Base-by-base conservation (phyloP, 2,113 vertebrate species). In the Crotalus viridis region DNA sequence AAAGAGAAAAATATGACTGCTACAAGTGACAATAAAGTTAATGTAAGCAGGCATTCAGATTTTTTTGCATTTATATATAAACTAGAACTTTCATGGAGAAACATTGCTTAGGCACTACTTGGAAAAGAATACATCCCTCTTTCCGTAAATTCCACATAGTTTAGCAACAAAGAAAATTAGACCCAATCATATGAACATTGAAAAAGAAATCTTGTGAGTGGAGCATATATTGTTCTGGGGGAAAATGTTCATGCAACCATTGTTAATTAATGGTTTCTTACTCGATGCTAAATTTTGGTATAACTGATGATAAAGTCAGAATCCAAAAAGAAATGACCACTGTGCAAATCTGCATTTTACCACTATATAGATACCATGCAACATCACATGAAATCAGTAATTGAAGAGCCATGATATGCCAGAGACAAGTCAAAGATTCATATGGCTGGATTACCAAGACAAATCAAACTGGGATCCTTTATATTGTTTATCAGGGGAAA, bases 1-100 rank as follows among this genome's bases (percentile, higher is more conserved):
- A 52, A 81, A 52, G 2, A 0, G 28, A 1, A 1, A 0, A 0
- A 51, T 88, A 43, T 57, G 43, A n/a, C 3, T 59, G 10, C 2
- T 81, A 8, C 74, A 91, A 91, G 57, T 10, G 87, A 87, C 88
- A 89, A n/a, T 28, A 54, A 74, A 74, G 6, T 55, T 74, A 33
- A 86, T 56, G 43, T n/a, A 0, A 0, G 0, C 0, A 21, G 51
- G 8, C 0, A n/a, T 33, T 90, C 39, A 33, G 33, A 57, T 90
- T 87, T 69, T 55, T 26, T 0, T 1, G 9, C 87, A 7, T 85
- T 39, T 0, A 4, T 46, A 46, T 46, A 43, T 0, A 56, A 15
- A 15, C 8, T 88, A 46, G 4, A 24, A 39, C 1, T 88, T 9
- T 87, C 64, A 59, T 21, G 0, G 6, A 21, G 51, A 87, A 22